Conservation (phyloP, 2,113 vertebrate genomes). For the Sander lucioperca region DNA sequence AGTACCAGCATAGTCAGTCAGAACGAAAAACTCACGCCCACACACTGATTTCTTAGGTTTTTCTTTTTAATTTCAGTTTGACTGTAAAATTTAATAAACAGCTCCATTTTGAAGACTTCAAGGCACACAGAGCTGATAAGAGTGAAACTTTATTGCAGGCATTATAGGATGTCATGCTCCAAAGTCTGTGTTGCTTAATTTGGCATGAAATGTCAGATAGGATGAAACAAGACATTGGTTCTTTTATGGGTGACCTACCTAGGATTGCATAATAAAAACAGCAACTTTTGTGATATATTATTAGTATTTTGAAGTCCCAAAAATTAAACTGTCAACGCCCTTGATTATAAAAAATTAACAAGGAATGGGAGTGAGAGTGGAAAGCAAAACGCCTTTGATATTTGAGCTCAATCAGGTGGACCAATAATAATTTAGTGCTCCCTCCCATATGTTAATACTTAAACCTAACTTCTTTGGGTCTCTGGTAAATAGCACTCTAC, state of each 20-base stretch:
- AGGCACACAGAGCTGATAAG: not conserved
- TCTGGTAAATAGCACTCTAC: slow-evolving; percentile 20
- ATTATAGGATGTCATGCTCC: not conserved
- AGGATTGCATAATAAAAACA: not conserved
- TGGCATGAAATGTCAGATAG: not conserved
- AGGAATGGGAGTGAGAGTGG: not conserved
- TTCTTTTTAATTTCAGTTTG: not conserved
- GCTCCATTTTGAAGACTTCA: not conserved
- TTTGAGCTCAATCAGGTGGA: slow-evolving; percentile 39
- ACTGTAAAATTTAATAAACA: not conserved
- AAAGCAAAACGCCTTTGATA: slow-evolving; percentile 34
- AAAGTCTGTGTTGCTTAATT: not conserved
- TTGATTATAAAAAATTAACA: slow-evolving; percentile 18
- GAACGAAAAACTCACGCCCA: not conserved
- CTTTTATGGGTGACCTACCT: not conserved
- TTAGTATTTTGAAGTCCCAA: slow-evolving; percentile 4
- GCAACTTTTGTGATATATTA: not conserved
- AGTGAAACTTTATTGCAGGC: not conserved
- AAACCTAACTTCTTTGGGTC: slow-evolving; percentile 11
- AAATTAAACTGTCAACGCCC: slow-evolving; percentile 28
- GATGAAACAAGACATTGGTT: not conserved
- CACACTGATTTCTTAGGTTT: not conserved
- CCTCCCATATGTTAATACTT: slow-evolving; percentile 51
- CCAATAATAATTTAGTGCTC: slow-evolving; percentile 15
- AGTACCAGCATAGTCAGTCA: not conserved